Evolutionary conservation across 2,888 invertebrate genomes (phyloP), one percentile per base, ranked within the genome.

Genomic region (Drosophila koepferae): DNA sequence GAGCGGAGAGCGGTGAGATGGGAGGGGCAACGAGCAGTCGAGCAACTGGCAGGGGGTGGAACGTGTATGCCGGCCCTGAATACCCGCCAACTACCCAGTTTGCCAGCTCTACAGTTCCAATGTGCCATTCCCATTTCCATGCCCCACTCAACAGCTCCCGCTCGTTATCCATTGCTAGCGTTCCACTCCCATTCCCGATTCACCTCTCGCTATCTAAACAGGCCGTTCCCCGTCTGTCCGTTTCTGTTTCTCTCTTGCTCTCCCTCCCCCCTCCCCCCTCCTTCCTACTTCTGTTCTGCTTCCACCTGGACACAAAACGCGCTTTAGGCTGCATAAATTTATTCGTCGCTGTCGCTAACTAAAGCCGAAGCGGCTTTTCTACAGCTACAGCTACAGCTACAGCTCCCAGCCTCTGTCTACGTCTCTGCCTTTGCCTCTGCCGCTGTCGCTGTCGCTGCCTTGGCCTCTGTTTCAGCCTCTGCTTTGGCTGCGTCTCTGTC

Each of bases 271-370:
- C 28, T 36, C 6, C 28, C 28, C 23, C 20, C 7, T 2, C 31
- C 34, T 23, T 8, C 2, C 10, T 23, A 1, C 7, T 62, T 7
- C 20, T 8, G 28, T 18, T n/a, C 31, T 8, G 53, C 58, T 60
- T 58, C 66, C 49, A 66, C 68, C 67, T 14, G 60, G 58, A 38
- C 68, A 66, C 71, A 75, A 81, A 81, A 80, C 76, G 78, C 76
- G 79, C 72, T 82, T 83, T 86, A 78, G 88, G 90, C 89, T 81
- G 89, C 82, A 82, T 77, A 81, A 86, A 87, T 88, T 87, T 88
- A 81, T 79, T 79, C 77, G 77, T 66, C 68, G 80, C 83, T 72
- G 83, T 82, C 84, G 82, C 80, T 76, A 82, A 81, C 81, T 86
- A 82, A 82, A 80, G 71, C 65, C 74, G 68, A 71, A 65, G 69